A percentile compares a stretch with the other conserved stretches of the same genome.
These are phyloP conservation scores for Reticulitermes speratus DNA, from an alignment of 1,140 invertebrate genomes.

Conservation along the genomic window DNA sequence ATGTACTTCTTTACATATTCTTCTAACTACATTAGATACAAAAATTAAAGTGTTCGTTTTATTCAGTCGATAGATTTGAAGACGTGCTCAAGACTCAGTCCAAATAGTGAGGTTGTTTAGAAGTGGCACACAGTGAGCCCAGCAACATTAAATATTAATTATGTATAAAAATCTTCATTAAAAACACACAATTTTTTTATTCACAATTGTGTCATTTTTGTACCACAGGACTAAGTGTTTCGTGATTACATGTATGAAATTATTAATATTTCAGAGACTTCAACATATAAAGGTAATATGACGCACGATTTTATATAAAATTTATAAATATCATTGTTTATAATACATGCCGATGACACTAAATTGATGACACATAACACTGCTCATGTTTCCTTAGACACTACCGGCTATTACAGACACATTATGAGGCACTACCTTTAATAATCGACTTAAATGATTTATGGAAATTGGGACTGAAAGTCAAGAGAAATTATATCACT, in stretches of 20 bases:
- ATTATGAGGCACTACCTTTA: background rate
- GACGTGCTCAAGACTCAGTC: background rate
- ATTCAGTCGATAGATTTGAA: conserved; percentile 6
- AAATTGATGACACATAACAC: background rate
- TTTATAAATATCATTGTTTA: background rate
- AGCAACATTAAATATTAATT: background rate
- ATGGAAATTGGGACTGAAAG: background rate
- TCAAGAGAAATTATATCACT: background rate
- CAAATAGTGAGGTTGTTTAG: background rate
- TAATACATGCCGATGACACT: background rate
- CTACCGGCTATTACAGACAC: background rate
- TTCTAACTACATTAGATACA: background rate
- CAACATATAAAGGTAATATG: background rate
- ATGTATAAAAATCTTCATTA: background rate
- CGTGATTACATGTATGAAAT: background rate
- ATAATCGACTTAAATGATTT: background rate
- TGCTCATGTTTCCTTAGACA: background rate
- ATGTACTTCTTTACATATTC: background rate
- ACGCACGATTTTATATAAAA: background rate
- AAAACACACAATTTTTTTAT: background rate
- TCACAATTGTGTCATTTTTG: background rate
- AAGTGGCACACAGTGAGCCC: background rate
- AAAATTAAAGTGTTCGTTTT: background rate
- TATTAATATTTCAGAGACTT: no score
- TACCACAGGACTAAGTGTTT: background rate